Evolutionary conservation across 2,113 vertebrate species (phyloP), one percentile per base, ranked within the genome.

Genomic region (Danionella cerebrum): DNA sequence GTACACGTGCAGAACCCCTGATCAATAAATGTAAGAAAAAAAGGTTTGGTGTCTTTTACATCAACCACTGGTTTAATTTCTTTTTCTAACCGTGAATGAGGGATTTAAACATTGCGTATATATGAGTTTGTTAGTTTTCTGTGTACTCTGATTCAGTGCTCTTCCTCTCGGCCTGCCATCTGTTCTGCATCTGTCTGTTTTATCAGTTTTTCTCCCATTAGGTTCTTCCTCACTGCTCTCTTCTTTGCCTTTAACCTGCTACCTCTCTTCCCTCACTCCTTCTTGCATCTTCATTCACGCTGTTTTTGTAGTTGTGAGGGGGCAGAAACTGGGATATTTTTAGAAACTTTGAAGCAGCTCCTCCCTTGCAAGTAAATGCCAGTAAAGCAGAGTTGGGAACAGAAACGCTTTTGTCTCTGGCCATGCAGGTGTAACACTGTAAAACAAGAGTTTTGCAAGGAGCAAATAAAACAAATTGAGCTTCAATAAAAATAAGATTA

Each of bases 141-240:
- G n/a, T n/a, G 2, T 41, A 25, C 38, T 14, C 39, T n/a, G 41
- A 25, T 55, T 27, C 14, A 47, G 22, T 39, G 24, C 55, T 52
- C 67, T 36, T 52, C 54, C 65, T 41, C 69, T 35, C 39, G 11
- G 35, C 39, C 57, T 18, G 21, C 72, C 72, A 74, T 74, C 69
- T 74, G 72, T 68, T 71, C 52, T 57, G 29, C 57, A 65, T 77
- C 64, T 65, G 57, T 48, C 27, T 54, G 53, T 62, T 67, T 74
- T 51, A 65, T 73, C 57, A 10, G 33, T 11, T 16, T n/a, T 35
- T 71, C 38, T 68, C 68, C 35, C 62, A 45, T n/a, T 14, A 11
- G 29, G 22, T 41, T 27, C 27, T 47, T 29, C 7, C 33, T 71
- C 58, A 33, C 44, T 52, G 33, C 41, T 41, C 62, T 66, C 13